These are phyloP conservation scores for Drosophila kohkoa DNA, from an alignment of 1,140 invertebrate species.

Conservation along the genomic window DNA sequence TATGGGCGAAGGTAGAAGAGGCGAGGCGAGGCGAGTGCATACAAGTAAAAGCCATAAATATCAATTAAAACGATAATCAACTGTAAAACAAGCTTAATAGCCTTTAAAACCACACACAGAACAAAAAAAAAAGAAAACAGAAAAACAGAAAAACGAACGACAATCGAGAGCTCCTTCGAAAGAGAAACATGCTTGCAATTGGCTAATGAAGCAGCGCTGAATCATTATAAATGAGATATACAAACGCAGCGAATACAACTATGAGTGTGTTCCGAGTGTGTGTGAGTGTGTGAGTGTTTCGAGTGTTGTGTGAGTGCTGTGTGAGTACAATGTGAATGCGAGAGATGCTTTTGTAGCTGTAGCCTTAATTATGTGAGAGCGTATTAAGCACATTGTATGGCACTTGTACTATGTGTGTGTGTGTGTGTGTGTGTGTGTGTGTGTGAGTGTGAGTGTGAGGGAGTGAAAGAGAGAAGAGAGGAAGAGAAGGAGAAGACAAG, in stretches of 20 bases:
- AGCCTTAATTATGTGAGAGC: constrained; percentile 32
- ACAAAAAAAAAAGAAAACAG: neutral
- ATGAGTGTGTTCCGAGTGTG: too few species aligned
- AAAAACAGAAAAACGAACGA: neutral
- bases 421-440: neutral
- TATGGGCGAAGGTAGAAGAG: constrained; percentile 33
- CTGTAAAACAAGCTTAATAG: constrained; percentile 45
- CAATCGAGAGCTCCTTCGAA: neutral
- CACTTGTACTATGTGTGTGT: neutral
- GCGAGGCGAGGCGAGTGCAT: constrained; percentile 16
- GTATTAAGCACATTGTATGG: neutral
- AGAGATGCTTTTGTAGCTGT: constrained; percentile 26
- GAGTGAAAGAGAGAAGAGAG: neutral
- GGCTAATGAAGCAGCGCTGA: constrained; percentile 38
- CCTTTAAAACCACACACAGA: neutral
- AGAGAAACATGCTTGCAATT: constrained; percentile 18
- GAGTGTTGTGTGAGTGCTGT: neutral
- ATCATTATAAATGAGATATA: constrained; percentile 17
- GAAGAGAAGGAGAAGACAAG: neutral
- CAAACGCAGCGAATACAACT: neutral
- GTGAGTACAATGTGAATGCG: neutral
- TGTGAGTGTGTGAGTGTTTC: too few species aligned
- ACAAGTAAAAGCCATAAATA: constrained; percentile 68
- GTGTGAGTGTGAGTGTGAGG: neutral
- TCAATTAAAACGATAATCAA: constrained; percentile 71